These are phyloP conservation scores for Champsocephalus gunnari DNA, from an alignment of 2,797 vertebrate genomes.

Conservation along the genomic window DNA sequence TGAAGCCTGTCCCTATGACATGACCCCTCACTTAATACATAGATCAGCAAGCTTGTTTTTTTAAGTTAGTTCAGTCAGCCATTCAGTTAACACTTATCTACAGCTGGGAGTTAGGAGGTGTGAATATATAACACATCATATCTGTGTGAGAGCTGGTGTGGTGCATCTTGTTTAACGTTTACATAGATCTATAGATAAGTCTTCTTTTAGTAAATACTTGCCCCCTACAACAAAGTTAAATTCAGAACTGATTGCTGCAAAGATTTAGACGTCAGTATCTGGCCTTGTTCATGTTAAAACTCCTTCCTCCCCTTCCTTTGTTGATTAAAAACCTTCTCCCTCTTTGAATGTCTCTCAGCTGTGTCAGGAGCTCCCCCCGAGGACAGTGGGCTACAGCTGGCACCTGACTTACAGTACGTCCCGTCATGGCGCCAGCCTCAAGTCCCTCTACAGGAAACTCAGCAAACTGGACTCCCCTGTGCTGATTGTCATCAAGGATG, in stretches of 20 bases:
- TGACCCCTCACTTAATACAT: not conserved
- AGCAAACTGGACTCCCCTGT: constrained; percentile 78
- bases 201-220: not conserved
- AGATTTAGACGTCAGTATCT: not conserved
- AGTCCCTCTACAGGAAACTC: constrained; percentile 86
- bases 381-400: constrained; percentile 82
- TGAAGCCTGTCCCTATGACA: not conserved
- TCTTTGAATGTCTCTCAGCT: constrained; percentile 68
- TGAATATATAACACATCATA: constrained; percentile 21
- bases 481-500: constrained; percentile 85
- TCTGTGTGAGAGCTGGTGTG: not conserved
- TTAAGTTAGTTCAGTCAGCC: constrained; percentile 3
- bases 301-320: not conserved
- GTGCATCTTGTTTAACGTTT: not conserved
- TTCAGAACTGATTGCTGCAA: not conserved
- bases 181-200: not conserved
- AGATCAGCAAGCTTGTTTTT: not conserved
- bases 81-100: not conserved
- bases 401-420: constrained; percentile 83
- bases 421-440: constrained; percentile 85
- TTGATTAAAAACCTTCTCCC: not conserved
- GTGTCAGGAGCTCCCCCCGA: constrained; percentile 81
- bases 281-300: not conserved
- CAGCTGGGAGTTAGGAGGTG: not conserved
- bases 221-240: not conserved